Base-by-base conservation (phyloP, 2,113 vertebrate genomes). In the Himantopus leucocephalus region DNA sequence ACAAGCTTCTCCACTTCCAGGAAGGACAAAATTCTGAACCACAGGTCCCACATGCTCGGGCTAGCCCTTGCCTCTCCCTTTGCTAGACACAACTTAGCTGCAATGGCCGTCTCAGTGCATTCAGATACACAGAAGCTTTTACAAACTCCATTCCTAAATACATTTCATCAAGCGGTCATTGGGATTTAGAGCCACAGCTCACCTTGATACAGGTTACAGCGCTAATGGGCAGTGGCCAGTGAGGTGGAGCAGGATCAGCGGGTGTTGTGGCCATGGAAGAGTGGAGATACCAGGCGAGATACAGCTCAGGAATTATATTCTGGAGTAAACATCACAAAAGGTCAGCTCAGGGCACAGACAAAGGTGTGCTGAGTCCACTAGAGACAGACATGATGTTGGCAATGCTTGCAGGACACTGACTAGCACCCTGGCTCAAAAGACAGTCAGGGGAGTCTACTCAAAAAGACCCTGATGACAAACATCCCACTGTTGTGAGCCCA, bases 111-210 rank as follows among this genome's bases (percentile, higher is more conserved):
- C 48, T 63, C 41, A 50, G 6, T 1, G 0, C 34, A 11, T 21
- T 67, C 37, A 73, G 23, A 10, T 7, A 19, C 17, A 35, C 2
- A 81, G 17, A 17, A 59, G 24, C 8, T 68, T 74, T 67, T n/a
- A 21, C 0, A 2, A 78, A 47, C 23, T 29, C 14, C 24, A 21
- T 5, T 66, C 27, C 24, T 50, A 84, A 64, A 11, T 6, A 27
- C 0, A 0, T 68, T 75, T n/a, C 19, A 13, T 26, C 17, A 52
- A 45, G 29, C 2, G 19, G 12, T 29, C 3, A 0, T 0, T 45
- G 26, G 4, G 3, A 2, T 37, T 63, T 55, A 26, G 41, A 30
- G 34, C 8, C 8, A 8, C 34, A 55, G 1, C 6, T 22, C 8
- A 5, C 14, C 32, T 47, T 14, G 5, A 27, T 29, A 53, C 4